Percentiles rank a stretch among this genome's conserved stretches.
Evolutionary conservation across 2,888 invertebrate species (phyloP).

Genomic region (Onchidella celtica): DNA sequence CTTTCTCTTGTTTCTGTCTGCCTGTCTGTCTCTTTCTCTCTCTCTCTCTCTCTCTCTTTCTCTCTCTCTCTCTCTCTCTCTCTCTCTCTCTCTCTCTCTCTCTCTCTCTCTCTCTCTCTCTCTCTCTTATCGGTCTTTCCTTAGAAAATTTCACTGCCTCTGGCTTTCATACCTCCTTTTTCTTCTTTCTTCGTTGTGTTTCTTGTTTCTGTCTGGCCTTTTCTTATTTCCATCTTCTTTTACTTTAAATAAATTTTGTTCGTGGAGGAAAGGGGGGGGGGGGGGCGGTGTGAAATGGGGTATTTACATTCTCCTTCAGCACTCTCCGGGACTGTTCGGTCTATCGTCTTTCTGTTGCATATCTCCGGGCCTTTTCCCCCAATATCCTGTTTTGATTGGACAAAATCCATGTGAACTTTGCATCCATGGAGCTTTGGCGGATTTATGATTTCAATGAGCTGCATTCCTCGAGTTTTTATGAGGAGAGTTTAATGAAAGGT

Average conservation of each 20-base stretch:
- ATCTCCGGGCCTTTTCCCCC: no score
- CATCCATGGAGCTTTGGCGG: no score
- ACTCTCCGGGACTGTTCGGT: no score
- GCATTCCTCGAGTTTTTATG: no score
- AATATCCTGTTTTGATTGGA: no score
- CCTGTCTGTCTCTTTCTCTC: neutral
- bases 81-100: conserved; percentile 30
- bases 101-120: conserved; percentile 3
- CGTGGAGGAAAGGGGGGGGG: neutral
- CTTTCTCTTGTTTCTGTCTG: neutral
- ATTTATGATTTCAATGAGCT: no score
- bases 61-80: conserved; percentile 14
- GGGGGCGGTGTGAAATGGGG: no score
- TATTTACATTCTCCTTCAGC: no score
- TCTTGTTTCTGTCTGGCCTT: neutral
- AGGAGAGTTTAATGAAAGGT: no score
- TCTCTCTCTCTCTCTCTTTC: neutral
- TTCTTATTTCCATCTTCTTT: conserved; percentile 1
- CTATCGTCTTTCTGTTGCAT: no score
- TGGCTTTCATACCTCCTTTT: neutral
- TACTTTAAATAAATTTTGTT: neutral
- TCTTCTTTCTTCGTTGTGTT: neutral
- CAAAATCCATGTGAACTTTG: no score
- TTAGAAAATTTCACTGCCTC: neutral
- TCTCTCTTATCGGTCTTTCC: neutral